Base-by-base conservation (phyloP, 2,888 invertebrate species). In the Ichneumoninae sp. region DNA sequence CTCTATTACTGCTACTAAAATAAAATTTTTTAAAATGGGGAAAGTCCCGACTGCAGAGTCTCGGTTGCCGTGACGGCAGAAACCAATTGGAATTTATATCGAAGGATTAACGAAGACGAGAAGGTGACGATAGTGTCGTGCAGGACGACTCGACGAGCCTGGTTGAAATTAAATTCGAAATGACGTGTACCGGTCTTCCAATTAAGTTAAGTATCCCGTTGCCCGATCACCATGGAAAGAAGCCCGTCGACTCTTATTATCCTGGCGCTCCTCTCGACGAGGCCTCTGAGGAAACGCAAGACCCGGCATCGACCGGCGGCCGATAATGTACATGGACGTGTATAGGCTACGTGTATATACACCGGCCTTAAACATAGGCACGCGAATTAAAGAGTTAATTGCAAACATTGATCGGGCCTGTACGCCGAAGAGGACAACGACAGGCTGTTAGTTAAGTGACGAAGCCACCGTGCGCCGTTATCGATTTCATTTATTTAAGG, bases 131-230 rank as follows among this genome's bases (percentile, higher is more conserved):
- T 4, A 10, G 40, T 26, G 44, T 13, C 40, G 40, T 16, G n/a
- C 0, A 19, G 52, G 66, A 57, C 16, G 66, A 57, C 16, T 44
- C 19, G 33, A 60, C 44, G 40, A 52, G 69, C 44, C 52, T 47
- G 26, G 86, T 70, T 87, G 84, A 86, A 89, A 88, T 89, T 88
- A 86, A 87, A 87, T 87, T 86, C 82, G 82, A 75, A 78, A 85
- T 63, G 79, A 75, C 74, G 65, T 69, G 54, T 75, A 70, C 70
- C 74, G 66, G 65, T 80, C 82, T 80, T 87, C 89, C 88, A 89
- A 90, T 90, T 88, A 90, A 88, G 80, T 85, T 83, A 87, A 89
- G 89, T 85, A 87, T 69, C 40, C 86, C 80, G 74, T 63, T 63
- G 78, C 76, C 76, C 74, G 70, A 65, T 86, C 83, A 70, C 80